Conservation (phyloP, 2,888 invertebrate genomes). For the Cosmorhoe ocellata region DNA sequence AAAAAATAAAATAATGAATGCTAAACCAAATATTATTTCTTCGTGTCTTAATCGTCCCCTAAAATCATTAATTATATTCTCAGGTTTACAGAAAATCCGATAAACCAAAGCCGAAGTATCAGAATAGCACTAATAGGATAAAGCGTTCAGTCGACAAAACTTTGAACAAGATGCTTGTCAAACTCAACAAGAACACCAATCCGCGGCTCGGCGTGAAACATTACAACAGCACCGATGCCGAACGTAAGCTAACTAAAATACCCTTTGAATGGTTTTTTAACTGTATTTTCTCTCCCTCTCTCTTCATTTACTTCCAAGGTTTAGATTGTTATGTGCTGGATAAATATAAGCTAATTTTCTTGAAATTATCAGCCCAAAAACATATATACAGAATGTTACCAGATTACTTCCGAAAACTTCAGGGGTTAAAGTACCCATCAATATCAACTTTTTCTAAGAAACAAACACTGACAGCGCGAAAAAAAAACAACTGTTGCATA, state of each 20-base stretch:
- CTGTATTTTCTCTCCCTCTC: background rate
- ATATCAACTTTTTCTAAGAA: no score
- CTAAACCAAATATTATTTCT: no score
- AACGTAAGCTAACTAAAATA: constrained; percentile 39
- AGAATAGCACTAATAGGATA: constrained; percentile 33
- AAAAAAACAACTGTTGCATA: no score
- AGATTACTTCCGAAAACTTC: no score
- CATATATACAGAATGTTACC: no score
- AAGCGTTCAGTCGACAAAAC: constrained; percentile 60
- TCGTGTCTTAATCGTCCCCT: no score
- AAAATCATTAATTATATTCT: constrained; percentile 16
- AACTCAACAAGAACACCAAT: constrained; percentile 52
- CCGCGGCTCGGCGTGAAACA: constrained; percentile 52
- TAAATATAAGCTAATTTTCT: background rate
- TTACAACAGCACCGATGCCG: constrained; percentile 56
- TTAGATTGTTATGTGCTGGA: constrained; percentile 2
- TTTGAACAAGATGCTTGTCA: constrained; percentile 66
- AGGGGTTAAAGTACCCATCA: no score
- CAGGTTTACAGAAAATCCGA: constrained; percentile 64
- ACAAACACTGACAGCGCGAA: no score
- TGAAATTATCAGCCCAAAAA: no score
- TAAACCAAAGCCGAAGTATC: constrained; percentile 35
- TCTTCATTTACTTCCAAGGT: background rate
- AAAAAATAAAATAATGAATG: no score
- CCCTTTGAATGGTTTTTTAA: no score